Percentiles rank a stretch among this genome's conserved stretches.
phyloP scores from a whole-genome alignment of 30 jellyfish, hydroid and myxozoan genomes.

The Aurelia sp. region DNA sequence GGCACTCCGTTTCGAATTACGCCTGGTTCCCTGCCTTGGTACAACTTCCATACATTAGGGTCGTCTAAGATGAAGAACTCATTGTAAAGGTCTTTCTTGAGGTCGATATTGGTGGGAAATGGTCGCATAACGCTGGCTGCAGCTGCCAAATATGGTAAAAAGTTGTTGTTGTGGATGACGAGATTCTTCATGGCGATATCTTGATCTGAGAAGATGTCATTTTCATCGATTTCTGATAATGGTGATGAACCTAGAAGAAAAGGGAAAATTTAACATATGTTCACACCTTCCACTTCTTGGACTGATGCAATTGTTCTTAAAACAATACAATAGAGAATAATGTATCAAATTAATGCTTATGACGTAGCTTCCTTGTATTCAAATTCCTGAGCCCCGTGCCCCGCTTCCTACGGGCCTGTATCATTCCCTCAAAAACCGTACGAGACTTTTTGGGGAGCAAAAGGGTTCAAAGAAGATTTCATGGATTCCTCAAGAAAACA shows the following conservation, averaged over 20 bases:
- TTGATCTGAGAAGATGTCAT: slow-evolving; percentile 66
- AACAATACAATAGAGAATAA: too few relatives aligned
- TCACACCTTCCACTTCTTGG: too few relatives aligned
- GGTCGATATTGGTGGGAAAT: slow-evolving; percentile 72
- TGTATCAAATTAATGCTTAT: too few relatives aligned
- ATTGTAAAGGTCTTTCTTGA: slow-evolving; percentile 91
- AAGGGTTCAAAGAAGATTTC: too few relatives aligned
- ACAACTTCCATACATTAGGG: slow-evolving; percentile 72
- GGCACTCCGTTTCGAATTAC: background rate
- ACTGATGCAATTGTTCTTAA: too few relatives aligned
- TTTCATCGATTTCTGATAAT: slow-evolving; percentile 37
- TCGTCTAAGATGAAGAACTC: slow-evolving; percentile 94
- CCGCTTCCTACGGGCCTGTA: too few relatives aligned
- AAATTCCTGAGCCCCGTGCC: too few relatives aligned
- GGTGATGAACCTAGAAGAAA: slow-evolving; percentile 29
- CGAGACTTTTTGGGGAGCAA: too few relatives aligned
- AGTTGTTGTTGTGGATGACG: slow-evolving; percentile 72
- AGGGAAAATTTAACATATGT: background rate
- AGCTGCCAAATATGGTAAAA: slow-evolving; percentile 66
- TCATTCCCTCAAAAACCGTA: too few relatives aligned
- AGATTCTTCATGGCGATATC: slow-evolving; percentile 77
- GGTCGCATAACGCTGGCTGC: slow-evolving; percentile 71
- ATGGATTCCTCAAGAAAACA: too few relatives aligned
- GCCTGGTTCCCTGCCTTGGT: slow-evolving; percentile 48
- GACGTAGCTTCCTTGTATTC: too few relatives aligned